Base-by-base conservation (phyloP, 1,140 invertebrate species). In the Cyphomyrmex costatus region DNA sequence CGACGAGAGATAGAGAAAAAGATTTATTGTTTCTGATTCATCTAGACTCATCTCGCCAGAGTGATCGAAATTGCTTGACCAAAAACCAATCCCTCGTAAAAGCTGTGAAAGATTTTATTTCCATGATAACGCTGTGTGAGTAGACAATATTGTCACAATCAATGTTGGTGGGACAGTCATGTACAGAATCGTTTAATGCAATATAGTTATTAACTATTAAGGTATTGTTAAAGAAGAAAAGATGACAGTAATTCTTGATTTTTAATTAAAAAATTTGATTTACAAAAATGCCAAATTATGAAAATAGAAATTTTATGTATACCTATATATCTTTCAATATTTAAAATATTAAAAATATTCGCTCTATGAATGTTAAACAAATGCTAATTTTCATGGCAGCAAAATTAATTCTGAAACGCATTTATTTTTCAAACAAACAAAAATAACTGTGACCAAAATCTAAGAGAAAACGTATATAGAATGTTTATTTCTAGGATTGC, bases 11-110 rank as follows among this genome's bases (percentile, higher is more conserved):
- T 58, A 58, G 36, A 71, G 49, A 82, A 51, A 73, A 46, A 58
- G 36, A 82, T 82, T 65, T 30, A 49, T 65, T 82, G 21, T 82
- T 82, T 71, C 24, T 24, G 65, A 16, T 58, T 60, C 24, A 70
- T 46, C 33, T 58, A 58, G 4, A 14, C 7, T 46, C 66, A 19
- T 12, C 46, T 36, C 14, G 42, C 3, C n/a, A 3, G 61, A 66
- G 30, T 42, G 36, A 68, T 5, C 24, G 8, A 73, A 83, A 73
- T n/a, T 60, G 51, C 16, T 61, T 71, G 79, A 73, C 53, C 24
- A 21, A 42, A 83, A 83, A 60, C 16, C 53, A 68, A 61, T 71
- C n/a, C 24, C 58, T 24, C 16, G 14, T 42, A 21, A 36, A 82
- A 82, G 24, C 68, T 83, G 36, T 27, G 36, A 82, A 74, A 46